phyloP scores from a whole-genome alignment of 2,113 vertebrate genomes.

The Speoplatyrhinus poulsoni region DNA sequence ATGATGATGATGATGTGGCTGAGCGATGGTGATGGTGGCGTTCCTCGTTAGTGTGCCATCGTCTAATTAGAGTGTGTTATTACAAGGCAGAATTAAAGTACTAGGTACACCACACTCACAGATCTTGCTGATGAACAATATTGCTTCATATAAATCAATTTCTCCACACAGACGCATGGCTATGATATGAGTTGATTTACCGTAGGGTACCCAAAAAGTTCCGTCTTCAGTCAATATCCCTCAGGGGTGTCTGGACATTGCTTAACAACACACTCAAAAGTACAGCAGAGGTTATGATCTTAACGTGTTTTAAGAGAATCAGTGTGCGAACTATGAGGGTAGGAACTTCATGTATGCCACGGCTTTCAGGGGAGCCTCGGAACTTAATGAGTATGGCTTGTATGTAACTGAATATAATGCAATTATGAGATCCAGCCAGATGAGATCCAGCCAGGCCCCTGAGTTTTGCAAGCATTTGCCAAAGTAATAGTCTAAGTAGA shows the following conservation, averaged over 20 bases:
- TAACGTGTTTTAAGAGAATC: background rate
- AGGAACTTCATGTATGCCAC: no score
- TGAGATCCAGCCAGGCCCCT: no score
- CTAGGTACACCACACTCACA: slow-evolving; percentile 44
- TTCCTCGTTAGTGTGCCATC: slow-evolving; percentile 70
- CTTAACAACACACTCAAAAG: slow-evolving; percentile 25
- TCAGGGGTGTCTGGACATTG: slow-evolving; percentile 5
- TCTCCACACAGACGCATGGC: slow-evolving; percentile 22
- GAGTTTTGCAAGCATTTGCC: no score
- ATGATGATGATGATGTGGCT: slow-evolving; percentile 62
- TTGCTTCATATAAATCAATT: slow-evolving; percentile 54
- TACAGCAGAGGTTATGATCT: slow-evolving; percentile 22
- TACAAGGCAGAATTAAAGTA: slow-evolving; percentile 65
- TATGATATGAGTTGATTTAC: slow-evolving; percentile 48
- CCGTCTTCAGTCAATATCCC: slow-evolving; percentile 19
- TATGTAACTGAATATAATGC: no score
- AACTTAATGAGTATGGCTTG: no score
- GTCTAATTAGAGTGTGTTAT: slow-evolving; percentile 73
- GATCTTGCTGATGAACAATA: slow-evolving; percentile 56
- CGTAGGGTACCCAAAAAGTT: slow-evolving; percentile 36
- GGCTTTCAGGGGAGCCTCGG: no score
- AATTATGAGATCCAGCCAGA: no score
- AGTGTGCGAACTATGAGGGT: no score
- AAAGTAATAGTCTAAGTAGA: no score
- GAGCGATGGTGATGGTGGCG: slow-evolving; percentile 71